Evolutionary conservation across 2,888 invertebrate species (phyloP).

Genomic region (Megastigmus dorsalis): DNA sequence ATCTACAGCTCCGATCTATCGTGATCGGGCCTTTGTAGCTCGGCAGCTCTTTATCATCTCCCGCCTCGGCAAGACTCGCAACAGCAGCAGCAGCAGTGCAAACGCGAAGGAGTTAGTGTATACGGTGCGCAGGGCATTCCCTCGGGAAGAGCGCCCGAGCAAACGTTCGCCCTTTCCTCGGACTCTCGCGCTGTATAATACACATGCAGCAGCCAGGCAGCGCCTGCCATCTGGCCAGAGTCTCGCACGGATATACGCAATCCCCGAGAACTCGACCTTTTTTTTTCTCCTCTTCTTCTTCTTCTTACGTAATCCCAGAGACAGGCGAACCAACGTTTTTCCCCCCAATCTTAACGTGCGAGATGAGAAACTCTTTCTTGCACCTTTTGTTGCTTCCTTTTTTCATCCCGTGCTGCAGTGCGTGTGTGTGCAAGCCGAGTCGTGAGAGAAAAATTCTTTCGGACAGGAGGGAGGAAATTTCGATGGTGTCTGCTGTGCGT

Average conservation of each 20-base stretch:
- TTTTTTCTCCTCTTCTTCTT: no score
- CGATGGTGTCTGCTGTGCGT: not conserved
- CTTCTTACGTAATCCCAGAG: constrained; percentile 69
- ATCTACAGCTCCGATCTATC: no score
- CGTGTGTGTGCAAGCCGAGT: constrained; percentile 57
- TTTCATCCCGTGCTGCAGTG: constrained; percentile 49
- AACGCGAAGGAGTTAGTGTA: not conserved
- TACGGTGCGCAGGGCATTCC: not conserved
- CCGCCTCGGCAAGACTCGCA: no score
- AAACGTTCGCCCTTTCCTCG: not conserved
- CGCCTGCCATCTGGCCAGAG: constrained; percentile 69
- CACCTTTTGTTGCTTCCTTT: not conserved
- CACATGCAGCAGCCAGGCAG: no score
- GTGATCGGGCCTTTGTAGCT: no score
- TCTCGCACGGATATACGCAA: constrained; percentile 69
- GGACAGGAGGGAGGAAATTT: no score
- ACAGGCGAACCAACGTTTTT: not conserved
- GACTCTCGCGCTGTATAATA: constrained; percentile 12
- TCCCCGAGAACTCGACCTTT: constrained; percentile 63
- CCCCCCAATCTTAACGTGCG: constrained; percentile 58
- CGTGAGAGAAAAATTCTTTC: constrained; percentile 53
- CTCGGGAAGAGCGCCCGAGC: constrained; percentile 33
- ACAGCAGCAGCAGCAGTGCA: no score
- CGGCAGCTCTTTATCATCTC: no score
- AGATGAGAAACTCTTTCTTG: constrained; percentile 36